A percentile compares a stretch with the other conserved stretches of the same genome.
Evolutionary conservation across 2,113 vertebrate species (phyloP).

Genomic region (Donacobius atricapilla): DNA sequence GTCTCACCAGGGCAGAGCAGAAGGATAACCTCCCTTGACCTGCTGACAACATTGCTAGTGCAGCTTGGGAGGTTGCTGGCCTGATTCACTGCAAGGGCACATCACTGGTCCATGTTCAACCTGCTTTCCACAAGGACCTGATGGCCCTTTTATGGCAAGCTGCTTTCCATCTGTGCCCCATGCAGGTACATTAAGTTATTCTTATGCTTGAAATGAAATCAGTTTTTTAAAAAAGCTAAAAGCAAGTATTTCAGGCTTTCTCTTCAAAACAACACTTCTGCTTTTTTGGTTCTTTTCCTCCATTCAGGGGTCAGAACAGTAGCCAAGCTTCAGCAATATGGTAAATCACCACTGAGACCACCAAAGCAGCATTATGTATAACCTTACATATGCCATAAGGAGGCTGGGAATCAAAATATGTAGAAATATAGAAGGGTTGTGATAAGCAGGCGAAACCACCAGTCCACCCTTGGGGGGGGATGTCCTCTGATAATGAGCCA

Average conservation of each 20-base stretch:
- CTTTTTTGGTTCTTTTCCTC: background rate
- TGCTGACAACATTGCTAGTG: background rate
- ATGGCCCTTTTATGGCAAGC: background rate
- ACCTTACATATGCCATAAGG: background rate
- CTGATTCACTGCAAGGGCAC: background rate
- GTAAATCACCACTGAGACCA: background rate
- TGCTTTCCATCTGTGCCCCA: background rate
- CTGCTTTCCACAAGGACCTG: fast-evolving
- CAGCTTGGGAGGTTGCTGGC: background rate
- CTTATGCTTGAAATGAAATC: background rate
- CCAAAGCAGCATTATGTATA: background rate
- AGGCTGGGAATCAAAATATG: background rate
- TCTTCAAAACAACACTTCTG: background rate
- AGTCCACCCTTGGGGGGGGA: too few relatives aligned
- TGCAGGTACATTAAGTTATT: background rate
- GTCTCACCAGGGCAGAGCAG: background rate
- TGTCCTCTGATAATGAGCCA: too few relatives aligned
- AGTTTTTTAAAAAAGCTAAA: background rate
- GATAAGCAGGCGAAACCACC: background rate
- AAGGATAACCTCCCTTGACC: background rate
- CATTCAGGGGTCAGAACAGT: background rate
- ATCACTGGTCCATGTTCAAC: fast-evolving
- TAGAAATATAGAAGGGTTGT: background rate
- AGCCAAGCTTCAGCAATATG: background rate
- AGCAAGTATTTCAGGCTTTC: background rate